Percentiles rank a stretch among this genome's conserved stretches.
Conservation (phyloP, 2,888 invertebrate genomes). For the Iselma pallidipennis region DNA sequence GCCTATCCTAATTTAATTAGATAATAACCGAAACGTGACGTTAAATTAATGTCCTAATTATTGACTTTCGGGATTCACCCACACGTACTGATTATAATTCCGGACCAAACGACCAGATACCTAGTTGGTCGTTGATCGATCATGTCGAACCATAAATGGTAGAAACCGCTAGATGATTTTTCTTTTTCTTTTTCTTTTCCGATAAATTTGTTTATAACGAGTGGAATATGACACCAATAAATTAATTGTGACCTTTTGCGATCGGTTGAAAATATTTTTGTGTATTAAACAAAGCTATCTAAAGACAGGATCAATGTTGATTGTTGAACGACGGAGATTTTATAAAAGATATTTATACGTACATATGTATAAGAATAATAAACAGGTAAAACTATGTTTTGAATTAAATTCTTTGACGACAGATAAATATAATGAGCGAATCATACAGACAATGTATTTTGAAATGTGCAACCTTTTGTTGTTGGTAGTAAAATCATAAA, state of each 20-base stretch:
- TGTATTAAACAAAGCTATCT: neutral
- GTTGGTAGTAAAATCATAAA: too few species aligned
- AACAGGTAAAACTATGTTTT: neutral
- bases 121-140: neutral
- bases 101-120: too few species aligned
- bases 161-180: neutral
- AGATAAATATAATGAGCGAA: too few species aligned
- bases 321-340: neutral
- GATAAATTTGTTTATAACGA: neutral
- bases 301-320: neutral
- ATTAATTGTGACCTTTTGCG: neutral
- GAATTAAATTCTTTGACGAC: neutral
- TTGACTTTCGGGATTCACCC: slow-evolving; percentile 12
- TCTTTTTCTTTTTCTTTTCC: too few species aligned
- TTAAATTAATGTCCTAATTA: slow-evolving; percentile 24
- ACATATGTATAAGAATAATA: neutral
- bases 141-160: neutral
- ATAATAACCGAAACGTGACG: slow-evolving; percentile 16
- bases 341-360: neutral
- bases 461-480: too few species aligned
- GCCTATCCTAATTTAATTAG: slow-evolving; percentile 24
- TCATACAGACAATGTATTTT: too few species aligned
- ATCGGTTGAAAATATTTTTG: neutral
- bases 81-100: slow-evolving; percentile 8
- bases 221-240: neutral